Evolutionary conservation across 2,797 vertebrate genomes (phyloP), one percentile per base, ranked within the genome.

Genomic region (Ctenosaura bakeri): DNA sequence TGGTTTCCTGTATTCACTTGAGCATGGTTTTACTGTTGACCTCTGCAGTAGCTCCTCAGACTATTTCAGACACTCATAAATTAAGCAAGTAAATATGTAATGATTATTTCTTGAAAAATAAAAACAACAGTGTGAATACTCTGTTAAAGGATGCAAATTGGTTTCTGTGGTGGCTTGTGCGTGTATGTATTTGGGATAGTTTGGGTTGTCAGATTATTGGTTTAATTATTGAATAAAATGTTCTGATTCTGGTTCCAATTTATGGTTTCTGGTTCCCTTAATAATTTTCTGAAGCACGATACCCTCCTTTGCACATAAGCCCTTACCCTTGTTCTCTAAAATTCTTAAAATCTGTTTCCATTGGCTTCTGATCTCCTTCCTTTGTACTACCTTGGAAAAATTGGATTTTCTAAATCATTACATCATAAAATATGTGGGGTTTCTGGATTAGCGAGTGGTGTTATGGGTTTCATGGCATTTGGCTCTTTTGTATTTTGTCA

Each of bases 401-500:
- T 3, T 8, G 24, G 62, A 32, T 38, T 87, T 87, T 89, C 13
- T 81, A 4, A 29, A 24, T 82, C 18, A 59, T 83, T 18, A 38
- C 26, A 46, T 77, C 26, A 66, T 73, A 32, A 13, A 88, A 26
- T 69, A 4, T 64, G 16, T 89, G 42, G 56, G 12, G 26, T 78
- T 84, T 29, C 38, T 50, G 38, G 20, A 76, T 14, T n/a, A 38
- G 73, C 22, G 3, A 20, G 73, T 42, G 3, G 42, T 83, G 35
- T 14, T 62, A 38, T 9, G 32, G 29, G 12, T 46, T 46, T 50
- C 52, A 5, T 77, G 26, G 22, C 85, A 4, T 87, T 64, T 93
- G 89, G 92, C 42, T 94, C 24, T 78, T 59, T 94, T 87, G 24
- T 96, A 89, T 82, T 91, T 91, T 90, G 77, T 84, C 92, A 99